phyloP scores from a whole-genome alignment of 2,888 invertebrate genomes.

The Pseudanteris insignis region DNA sequence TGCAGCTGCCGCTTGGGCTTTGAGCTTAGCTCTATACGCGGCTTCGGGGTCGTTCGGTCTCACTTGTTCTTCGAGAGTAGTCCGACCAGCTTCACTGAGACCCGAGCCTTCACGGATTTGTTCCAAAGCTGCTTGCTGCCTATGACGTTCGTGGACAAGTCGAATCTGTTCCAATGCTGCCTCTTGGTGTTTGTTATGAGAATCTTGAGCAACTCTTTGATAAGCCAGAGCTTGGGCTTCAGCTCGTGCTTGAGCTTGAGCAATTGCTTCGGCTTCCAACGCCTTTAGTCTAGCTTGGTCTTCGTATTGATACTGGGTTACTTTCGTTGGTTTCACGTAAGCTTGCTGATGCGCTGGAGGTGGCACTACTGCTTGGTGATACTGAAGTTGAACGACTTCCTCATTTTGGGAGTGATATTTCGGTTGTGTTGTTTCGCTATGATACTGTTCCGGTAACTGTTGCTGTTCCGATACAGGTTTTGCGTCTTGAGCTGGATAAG shows the following conservation, averaged over 20 bases:
- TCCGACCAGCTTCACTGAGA: slow-evolving; percentile 61
- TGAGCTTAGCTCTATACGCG: slow-evolving; percentile 58
- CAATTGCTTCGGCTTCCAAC: slow-evolving; percentile 47
- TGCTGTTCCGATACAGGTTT: slow-evolving; percentile 48
- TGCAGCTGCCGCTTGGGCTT: slow-evolving; percentile 57
- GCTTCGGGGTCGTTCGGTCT: slow-evolving; percentile 57
- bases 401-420: slow-evolving; percentile 48
- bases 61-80: slow-evolving; percentile 55
- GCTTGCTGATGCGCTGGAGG: slow-evolving; percentile 39
- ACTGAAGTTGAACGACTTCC: slow-evolving; percentile 43
- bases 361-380: slow-evolving; percentile 43
- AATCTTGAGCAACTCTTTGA: slow-evolving; percentile 59
- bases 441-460: slow-evolving; percentile 58
- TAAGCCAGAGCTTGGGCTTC: slow-evolving; percentile 61
- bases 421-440: slow-evolving; percentile 58
- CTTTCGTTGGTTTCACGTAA: slow-evolving; percentile 48
- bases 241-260: slow-evolving; percentile 59
- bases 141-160: slow-evolving; percentile 54
- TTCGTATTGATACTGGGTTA: slow-evolving; percentile 53
- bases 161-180: slow-evolving; percentile 61
- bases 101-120: slow-evolving; percentile 60
- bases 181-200: slow-evolving; percentile 58
- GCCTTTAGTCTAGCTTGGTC: slow-evolving; percentile 43
- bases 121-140: slow-evolving; percentile 59
- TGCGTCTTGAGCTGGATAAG: slow-evolving; percentile 49